Evolutionary conservation across 2,113 vertebrate species (phyloP), one percentile per base, ranked within the genome.

Genomic region (Paradoxurus hermaphroditus): DNA sequence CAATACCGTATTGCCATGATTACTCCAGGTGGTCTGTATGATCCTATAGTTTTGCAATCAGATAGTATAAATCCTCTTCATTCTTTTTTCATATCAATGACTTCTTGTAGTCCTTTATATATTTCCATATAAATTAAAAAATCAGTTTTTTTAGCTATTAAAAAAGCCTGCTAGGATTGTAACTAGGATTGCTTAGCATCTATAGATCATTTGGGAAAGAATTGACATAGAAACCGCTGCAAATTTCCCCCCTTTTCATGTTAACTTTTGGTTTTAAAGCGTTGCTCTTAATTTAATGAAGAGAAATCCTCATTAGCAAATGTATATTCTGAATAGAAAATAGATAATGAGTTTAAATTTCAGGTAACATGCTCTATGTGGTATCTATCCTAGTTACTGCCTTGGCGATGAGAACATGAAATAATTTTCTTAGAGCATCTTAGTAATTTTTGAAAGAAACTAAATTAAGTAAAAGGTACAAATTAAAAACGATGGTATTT

Each of bases 371-470:
- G 21, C 56, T n/a, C 85, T 49, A 31, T 77, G 41, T 88, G 73
- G 36, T 81, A 84, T 88, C 39, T 92, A 70, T 87, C 85, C 13
- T n/a, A 94, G 34, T 85, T 87, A 79, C 81, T 87, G 62, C 31
- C 12, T 29, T 72, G 34, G 29, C 77, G 53, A 94, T 95, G 86
- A 63, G 70, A 90, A 90, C n/a, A 27, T 81, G 73, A 77, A 94
- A 44, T 96, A 67, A 51, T 90, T 94, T 95, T 96, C 56, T 82
- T 92, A 90, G 83, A 83, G 53, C 65, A 94, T 51, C 4, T 78
- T 75, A 27, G 23, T 72, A 46, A 91, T 88, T 81, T 96, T 93
- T 89, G 73, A 89, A 94, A 62, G 75, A 90, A 77, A 77, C 25
- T 53, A 77, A 88, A 65, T 49, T 15, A 94, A 84, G 41, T 53